Conservation (phyloP, 2,888 invertebrate genomes). For the Agonopterix heracliana region DNA sequence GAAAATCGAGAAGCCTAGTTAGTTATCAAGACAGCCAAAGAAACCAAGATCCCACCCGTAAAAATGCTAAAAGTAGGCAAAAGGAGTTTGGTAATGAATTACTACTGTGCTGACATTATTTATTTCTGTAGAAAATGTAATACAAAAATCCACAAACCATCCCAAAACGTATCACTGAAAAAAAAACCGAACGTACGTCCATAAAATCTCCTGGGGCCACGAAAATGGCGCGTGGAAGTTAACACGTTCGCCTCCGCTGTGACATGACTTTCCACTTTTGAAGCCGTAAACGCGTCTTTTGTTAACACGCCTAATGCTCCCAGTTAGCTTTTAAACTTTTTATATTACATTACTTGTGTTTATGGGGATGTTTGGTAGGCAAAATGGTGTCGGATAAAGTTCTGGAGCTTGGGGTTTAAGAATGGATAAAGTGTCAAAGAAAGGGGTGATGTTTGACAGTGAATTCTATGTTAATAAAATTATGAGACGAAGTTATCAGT, state of each 20-base stretch:
- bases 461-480: too few species aligned
- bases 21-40: too few species aligned
- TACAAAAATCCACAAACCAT: background rate
- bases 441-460: too few species aligned
- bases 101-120: too few species aligned
- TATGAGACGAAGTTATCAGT: too few species aligned
- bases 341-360: too few species aligned
- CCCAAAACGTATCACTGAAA: background rate
- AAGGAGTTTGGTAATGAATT: too few species aligned
- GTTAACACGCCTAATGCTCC: conserved; percentile 53
- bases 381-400: background rate
- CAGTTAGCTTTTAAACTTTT: conserved; percentile 46
- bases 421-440: too few species aligned
- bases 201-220: conserved; percentile 35
- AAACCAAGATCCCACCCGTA: too few species aligned
- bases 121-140: too few species aligned
- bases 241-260: conserved; percentile 8
- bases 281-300: conserved; percentile 62
- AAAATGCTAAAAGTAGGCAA: too few species aligned
- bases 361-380: background rate
- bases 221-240: conserved; percentile 21
- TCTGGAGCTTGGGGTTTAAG: background rate
- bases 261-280: conserved; percentile 54
- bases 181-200: conserved; percentile 10
- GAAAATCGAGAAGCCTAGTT: too few species aligned